Evolutionary conservation across 1,140 invertebrate genomes (phyloP).

Genomic region (Neocloeon triangulifer): DNA sequence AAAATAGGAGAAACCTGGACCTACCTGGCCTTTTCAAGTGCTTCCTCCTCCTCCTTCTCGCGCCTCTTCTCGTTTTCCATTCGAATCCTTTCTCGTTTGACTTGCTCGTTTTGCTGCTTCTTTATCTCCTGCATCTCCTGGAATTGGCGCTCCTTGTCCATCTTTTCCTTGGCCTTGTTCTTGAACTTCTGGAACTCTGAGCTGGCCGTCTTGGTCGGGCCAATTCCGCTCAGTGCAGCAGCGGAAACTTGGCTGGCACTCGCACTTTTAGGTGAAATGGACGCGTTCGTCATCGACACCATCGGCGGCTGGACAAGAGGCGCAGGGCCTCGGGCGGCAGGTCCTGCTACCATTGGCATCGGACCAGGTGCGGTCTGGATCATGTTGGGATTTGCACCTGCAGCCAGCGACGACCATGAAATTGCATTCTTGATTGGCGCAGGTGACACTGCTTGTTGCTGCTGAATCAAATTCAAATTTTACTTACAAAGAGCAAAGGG

Average conservation of each 20-base stretch:
- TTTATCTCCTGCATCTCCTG: constrained; percentile 62
- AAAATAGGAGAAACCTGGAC: constrained; percentile 6
- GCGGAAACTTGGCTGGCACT: constrained; percentile 12
- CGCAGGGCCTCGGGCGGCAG: constrained; percentile 10
- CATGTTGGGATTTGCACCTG: constrained; percentile 49
- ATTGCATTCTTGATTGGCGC: constrained; percentile 84
- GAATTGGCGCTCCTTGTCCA: too few relatives aligned
- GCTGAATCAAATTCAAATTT: too few relatives aligned
- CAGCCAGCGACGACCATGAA: constrained; percentile 78
- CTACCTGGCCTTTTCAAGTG: constrained; percentile 39
- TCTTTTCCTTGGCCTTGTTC: constrained; percentile 28
- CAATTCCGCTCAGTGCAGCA: too few relatives aligned
- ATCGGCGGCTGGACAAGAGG: constrained; percentile 11
- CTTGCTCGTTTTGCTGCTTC: constrained; percentile 56
- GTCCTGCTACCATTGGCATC: too few relatives aligned
- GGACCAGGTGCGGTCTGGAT: too few relatives aligned
- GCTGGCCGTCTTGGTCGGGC: too few relatives aligned
- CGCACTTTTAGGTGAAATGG: constrained; percentile 29
- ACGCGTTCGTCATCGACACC: constrained; percentile 19
- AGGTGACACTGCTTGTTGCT: too few relatives aligned
- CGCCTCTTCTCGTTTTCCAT: constrained; percentile 55
- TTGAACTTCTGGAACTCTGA: constrained; percentile 13
- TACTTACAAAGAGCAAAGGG: too few relatives aligned
- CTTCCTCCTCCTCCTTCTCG: constrained; percentile 58
- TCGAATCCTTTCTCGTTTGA: constrained; percentile 52